A percentile compares a stretch with the other conserved stretches of the same genome.
These are phyloP conservation scores for Drosophila ambigua DNA, from an alignment of 1,140 invertebrate genomes.

Conservation along the genomic window DNA sequence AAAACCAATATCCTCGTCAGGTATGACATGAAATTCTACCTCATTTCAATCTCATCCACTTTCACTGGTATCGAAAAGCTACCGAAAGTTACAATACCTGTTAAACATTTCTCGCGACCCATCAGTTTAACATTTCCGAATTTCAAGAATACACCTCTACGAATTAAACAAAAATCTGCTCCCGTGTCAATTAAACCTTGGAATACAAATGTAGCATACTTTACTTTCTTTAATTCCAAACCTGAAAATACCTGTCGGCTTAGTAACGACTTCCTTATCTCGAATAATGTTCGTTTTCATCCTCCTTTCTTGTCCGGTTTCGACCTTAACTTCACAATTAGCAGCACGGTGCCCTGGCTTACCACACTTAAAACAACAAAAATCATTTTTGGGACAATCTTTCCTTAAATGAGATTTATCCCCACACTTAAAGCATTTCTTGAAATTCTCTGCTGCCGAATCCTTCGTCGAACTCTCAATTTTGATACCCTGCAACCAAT, in stretches of 20 bases:
- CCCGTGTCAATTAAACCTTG: not conserved
- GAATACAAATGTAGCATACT: too few relatives aligned
- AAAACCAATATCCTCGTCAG: conserved; percentile 3
- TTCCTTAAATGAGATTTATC: not conserved
- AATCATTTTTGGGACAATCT: conserved; percentile 2
- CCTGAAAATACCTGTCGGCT: too few relatives aligned
- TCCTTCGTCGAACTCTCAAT: too few relatives aligned
- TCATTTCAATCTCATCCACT: conserved; percentile 13
- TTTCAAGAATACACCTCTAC: not conserved
- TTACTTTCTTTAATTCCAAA: too few relatives aligned
- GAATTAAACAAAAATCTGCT: conserved; percentile 5
- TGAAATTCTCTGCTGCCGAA: not conserved
- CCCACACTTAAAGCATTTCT: conserved; percentile 5
- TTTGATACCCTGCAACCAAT: too few relatives aligned
- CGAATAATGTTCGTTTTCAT: too few relatives aligned
- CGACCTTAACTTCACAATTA: not conserved
- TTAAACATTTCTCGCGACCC: too few relatives aligned
- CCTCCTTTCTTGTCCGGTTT: not conserved
- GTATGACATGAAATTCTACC: conserved; percentile 24
- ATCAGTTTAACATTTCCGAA: too few relatives aligned
- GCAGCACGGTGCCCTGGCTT: not conserved
- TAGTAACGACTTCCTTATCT: too few relatives aligned
- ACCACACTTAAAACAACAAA: not conserved
- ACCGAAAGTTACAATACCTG: conserved; percentile 10
- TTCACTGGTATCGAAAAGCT: conserved; percentile 7